Conservation (phyloP, 2,113 vertebrate genomes). For the Perca fluviatilis region DNA sequence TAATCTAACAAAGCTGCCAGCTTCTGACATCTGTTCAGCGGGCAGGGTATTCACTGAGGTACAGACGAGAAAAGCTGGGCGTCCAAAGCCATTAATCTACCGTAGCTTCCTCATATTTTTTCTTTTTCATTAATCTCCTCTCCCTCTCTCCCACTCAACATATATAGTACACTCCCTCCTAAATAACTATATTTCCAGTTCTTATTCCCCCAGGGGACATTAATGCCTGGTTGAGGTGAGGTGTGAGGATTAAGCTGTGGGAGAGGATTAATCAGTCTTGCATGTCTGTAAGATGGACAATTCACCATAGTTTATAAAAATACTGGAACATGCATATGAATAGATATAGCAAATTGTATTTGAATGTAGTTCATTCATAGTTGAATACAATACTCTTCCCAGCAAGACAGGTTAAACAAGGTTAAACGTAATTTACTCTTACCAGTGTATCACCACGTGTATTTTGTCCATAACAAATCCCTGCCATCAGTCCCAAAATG, state of each 20-base stretch:
- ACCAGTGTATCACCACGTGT: too few species aligned
- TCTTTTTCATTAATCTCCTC: constrained; percentile 32
- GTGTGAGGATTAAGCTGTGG: constrained; percentile 44
- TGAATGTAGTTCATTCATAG: constrained; percentile 32
- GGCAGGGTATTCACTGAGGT: constrained; percentile 30
- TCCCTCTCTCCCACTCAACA: constrained; percentile 15
- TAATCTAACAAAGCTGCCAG: constrained; percentile 43
- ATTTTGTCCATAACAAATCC: too few species aligned
- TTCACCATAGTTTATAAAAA: constrained; percentile 49
- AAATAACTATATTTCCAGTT: constrained; percentile 55
- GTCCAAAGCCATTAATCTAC: constrained; percentile 65
- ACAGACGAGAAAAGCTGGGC: constrained; percentile 52
- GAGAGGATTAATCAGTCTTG: constrained; percentile 56
- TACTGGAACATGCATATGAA: constrained; percentile 37
- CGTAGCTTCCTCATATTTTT: constrained; percentile 19
- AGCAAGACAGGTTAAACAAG: neutral
- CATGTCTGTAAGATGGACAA: constrained; percentile 50
- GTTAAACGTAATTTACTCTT: too few species aligned
- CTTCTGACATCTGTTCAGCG: constrained; percentile 45
- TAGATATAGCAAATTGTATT: constrained; percentile 24
- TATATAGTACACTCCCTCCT: constrained; percentile 36
- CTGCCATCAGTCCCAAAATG: too few species aligned
- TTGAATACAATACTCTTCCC: constrained; percentile 9
- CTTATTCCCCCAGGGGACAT: constrained; percentile 51
- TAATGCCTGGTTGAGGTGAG: constrained; percentile 54